phyloP scores from a whole-genome alignment of 2,113 vertebrate species.

The Pimephales promelas region DNA sequence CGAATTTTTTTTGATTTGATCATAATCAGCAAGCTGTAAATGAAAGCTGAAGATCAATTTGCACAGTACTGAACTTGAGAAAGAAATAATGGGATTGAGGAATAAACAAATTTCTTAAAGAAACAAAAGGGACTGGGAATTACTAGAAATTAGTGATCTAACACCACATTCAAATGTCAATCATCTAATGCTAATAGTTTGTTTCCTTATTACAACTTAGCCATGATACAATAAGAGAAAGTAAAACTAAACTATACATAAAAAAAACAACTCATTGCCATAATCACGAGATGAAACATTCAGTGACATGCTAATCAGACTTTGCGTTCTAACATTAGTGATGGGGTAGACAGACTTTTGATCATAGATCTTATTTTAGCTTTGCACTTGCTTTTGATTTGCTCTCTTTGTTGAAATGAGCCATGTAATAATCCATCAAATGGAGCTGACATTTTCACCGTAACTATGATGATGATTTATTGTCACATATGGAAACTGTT shows the following conservation, averaged over 20 bases:
- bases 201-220: background rate
- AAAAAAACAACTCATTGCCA: background rate
- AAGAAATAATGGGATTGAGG: background rate
- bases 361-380: background rate
- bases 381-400: background rate
- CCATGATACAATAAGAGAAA: background rate
- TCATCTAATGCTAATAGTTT: background rate
- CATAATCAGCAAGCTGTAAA: background rate
- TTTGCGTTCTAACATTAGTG: background rate
- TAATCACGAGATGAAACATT: background rate
- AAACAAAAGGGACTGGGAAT: background rate
- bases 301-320: background rate
- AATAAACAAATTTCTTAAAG: background rate
- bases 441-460: conserved; percentile 9
- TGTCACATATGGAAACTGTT: conserved; percentile 62
- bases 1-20: background rate
- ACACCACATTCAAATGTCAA: background rate
- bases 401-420: conserved; percentile 21
- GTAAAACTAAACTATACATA: background rate
- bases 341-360: background rate
- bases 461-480: conserved; percentile 53
- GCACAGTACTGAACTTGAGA: background rate
- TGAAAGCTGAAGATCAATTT: conserved; percentile 1
- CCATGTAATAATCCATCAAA: conserved; percentile 40
- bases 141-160: background rate